Evolutionary conservation across 1,140 invertebrate genomes (phyloP).

Genomic region (Caenorhabditis inopinata): DNA sequence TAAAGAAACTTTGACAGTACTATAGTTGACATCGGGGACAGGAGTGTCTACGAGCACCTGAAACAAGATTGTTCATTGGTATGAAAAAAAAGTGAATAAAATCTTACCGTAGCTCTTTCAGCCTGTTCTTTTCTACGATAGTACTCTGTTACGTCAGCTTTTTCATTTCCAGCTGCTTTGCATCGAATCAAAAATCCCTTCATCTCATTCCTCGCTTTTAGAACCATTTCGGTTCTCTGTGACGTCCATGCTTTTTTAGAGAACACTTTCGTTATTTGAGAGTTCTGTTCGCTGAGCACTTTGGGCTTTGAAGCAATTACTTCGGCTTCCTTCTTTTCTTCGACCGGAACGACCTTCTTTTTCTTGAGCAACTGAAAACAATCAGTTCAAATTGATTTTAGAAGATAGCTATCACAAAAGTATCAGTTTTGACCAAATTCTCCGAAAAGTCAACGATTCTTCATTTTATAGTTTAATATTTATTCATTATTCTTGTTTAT

Average conservation of each 20-base stretch:
- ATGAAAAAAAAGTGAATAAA: no score
- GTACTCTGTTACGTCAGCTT: not conserved
- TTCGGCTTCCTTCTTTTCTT: not conserved
- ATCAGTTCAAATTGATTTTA: no score
- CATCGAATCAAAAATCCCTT: slow-evolving; percentile 11
- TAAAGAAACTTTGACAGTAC: not conserved
- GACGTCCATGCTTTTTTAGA: not conserved
- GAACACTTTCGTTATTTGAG: not conserved
- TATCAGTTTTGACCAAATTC: no score
- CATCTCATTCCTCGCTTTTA: not conserved
- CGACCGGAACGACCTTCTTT: not conserved
- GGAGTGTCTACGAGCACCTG: not conserved
- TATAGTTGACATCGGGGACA: not conserved
- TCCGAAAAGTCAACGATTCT: no score
- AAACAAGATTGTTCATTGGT: no score
- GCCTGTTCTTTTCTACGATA: not conserved
- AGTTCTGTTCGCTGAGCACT: not conserved
- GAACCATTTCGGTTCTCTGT: not conserved
- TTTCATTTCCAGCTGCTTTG: slow-evolving; percentile 28
- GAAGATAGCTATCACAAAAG: no score
- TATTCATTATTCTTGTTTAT: no score
- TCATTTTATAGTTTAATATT: no score
- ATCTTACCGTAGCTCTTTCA: slow-evolving; percentile 10
- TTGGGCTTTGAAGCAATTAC: not conserved
- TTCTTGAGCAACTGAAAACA: slow-evolving; percentile 32